phyloP scores from a whole-genome alignment of 2,797 vertebrate species.

The Masticophis lateralis region DNA sequence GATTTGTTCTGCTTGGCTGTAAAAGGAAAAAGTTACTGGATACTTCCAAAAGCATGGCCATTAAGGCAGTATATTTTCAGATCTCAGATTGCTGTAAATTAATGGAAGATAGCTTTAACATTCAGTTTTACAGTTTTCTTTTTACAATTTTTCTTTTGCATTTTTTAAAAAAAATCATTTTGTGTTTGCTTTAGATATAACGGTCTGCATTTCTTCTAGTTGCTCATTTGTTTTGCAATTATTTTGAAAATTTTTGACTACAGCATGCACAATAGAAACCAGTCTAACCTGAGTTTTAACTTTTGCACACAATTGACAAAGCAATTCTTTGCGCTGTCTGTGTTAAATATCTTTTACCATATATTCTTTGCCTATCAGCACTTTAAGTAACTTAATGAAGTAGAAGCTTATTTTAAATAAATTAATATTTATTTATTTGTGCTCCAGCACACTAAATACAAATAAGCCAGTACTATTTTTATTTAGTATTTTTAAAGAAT shows the following conservation, averaged over 20 bases:
- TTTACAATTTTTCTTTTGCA: not conserved
- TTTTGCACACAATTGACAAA: constrained; percentile 15
- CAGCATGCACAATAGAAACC: constrained; percentile 40
- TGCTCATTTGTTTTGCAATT: constrained; percentile 38
- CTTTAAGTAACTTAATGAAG: not conserved
- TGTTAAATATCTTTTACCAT: not conserved
- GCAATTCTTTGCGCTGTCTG: not conserved
- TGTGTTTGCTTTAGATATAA: not conserved
- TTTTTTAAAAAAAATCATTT: constrained; percentile 6
- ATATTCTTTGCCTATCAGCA: not conserved
- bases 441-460: not conserved
- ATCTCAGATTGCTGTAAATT: not conserved
- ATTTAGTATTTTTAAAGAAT: not conserved
- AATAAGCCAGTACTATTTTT: not conserved
- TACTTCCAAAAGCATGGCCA: not conserved
- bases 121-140: constrained; percentile 31
- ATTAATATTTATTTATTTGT: not conserved
- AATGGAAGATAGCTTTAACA: not conserved
- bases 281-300: constrained; percentile 55
- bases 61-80: not conserved
- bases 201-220: not conserved
- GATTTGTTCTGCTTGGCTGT: not conserved
- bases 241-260: constrained; percentile 18
- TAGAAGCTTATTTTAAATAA: not conserved
- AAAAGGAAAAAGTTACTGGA: not conserved